Conservation (phyloP, 2,888 invertebrate species). For the Acanthosepion pharaonis region DNA sequence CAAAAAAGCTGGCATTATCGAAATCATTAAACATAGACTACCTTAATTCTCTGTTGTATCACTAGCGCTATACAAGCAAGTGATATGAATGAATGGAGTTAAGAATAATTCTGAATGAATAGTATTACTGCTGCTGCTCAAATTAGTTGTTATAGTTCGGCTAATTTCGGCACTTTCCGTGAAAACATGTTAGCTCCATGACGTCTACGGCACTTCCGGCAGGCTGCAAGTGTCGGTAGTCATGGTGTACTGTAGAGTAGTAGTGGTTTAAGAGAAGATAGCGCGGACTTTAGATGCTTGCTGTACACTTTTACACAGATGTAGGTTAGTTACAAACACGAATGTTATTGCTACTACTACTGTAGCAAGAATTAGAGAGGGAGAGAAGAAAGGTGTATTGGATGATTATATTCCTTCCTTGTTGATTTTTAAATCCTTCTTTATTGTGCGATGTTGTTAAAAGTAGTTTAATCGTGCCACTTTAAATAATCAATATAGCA, state of each 20-base stretch:
- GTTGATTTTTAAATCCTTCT: background rate
- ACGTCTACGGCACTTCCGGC: slow-evolving; percentile 33
- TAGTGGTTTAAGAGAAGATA: background rate
- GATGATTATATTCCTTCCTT: background rate
- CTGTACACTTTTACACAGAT: background rate
- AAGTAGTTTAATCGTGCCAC: background rate
- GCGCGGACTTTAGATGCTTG: background rate
- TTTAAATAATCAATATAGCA: background rate
- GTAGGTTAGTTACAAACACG: slow-evolving; percentile 14
- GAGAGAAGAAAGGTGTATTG: background rate
- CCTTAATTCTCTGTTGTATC: background rate
- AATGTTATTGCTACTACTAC: background rate
- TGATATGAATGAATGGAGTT: background rate
- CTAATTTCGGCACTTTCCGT: slow-evolving; percentile 33
- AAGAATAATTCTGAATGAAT: slow-evolving; percentile 6
- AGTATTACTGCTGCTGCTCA: background rate
- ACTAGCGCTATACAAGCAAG: background rate
- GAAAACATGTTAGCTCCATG: slow-evolving; percentile 21
- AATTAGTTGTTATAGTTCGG: background rate
- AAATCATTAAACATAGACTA: background rate
- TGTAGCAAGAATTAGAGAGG: background rate
- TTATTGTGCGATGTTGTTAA: slow-evolving; percentile 16
- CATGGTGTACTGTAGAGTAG: background rate
- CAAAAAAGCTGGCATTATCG: background rate
- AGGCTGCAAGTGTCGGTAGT: slow-evolving; percentile 33